phyloP scores from a whole-genome alignment of 2,888 invertebrate species.

The Uropetala carovei region DNA sequence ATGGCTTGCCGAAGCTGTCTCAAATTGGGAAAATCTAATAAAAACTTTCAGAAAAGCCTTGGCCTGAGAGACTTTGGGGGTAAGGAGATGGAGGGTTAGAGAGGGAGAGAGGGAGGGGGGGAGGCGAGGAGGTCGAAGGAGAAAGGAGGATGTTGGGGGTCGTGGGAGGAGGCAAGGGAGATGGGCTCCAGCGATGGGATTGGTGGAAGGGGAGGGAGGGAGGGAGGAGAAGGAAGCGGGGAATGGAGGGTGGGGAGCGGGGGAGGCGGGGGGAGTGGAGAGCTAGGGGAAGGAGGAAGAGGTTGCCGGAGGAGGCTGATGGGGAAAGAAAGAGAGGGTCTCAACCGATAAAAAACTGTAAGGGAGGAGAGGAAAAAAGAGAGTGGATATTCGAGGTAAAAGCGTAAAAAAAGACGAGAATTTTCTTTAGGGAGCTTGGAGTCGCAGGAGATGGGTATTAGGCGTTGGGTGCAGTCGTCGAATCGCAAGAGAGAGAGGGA shows the following conservation, averaged over 20 bases:
- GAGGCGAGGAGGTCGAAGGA: not conserved
- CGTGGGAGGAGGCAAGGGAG: not conserved
- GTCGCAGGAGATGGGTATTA: not conserved
- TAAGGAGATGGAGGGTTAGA: not conserved
- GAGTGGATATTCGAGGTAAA: constrained; percentile 36
- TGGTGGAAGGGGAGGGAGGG: not conserved
- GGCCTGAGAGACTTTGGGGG: not conserved
- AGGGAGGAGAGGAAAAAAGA: not conserved
- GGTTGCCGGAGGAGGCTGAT: not conserved
- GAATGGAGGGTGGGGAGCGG: not conserved
- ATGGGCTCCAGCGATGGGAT: not conserved
- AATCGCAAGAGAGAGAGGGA: too few species aligned
- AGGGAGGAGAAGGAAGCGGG: not conserved
- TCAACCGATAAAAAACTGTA: not conserved
- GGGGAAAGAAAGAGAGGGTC: not conserved
- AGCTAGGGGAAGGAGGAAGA: not conserved
- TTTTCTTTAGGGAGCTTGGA: not conserved
- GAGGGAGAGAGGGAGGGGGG: not conserved
- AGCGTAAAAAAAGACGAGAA: constrained; percentile 27
- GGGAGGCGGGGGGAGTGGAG: not conserved
- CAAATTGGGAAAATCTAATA: constrained; percentile 70
- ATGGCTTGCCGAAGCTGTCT: constrained; percentile 68
- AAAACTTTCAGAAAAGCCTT: constrained; percentile 66
- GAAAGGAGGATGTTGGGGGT: not conserved
- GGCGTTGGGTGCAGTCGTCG: too few species aligned